These are phyloP conservation scores for Pangasius macronema DNA, from an alignment of 2,797 vertebrate genomes.

Conservation along the genomic window DNA sequence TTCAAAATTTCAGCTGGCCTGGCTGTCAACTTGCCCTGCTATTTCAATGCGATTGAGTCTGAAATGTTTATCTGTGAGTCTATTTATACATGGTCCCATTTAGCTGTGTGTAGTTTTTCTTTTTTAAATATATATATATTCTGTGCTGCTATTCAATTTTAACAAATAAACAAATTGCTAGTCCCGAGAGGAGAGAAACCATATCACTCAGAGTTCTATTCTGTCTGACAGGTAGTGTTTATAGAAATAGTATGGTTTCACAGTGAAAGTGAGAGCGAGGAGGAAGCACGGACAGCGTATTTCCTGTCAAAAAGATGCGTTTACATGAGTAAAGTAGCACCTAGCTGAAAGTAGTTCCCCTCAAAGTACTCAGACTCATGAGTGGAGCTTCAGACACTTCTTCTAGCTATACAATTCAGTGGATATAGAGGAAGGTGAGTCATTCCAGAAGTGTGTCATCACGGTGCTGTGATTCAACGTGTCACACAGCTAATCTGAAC, in stretches of 20 bases:
- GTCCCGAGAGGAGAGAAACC: background rate
- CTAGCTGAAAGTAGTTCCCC: conserved; percentile 11
- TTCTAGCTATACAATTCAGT: background rate
- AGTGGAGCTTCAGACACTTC: conserved; percentile 3
- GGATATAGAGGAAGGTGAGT: background rate
- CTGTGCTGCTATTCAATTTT: background rate
- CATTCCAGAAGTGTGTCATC: background rate
- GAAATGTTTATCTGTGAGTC: background rate
- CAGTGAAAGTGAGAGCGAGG: background rate
- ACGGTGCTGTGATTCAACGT: background rate
- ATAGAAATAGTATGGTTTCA: conserved; percentile 33
- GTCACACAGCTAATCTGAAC: background rate
- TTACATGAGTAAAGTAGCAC: conserved; percentile 2
- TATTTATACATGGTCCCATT: background rate
- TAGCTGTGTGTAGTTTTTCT: background rate
- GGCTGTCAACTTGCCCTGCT: background rate
- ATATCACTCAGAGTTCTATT: conserved; percentile 7
- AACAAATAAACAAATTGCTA: conserved; percentile 16
- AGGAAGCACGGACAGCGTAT: conserved; percentile 2
- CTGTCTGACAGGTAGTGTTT: conserved; percentile 40
- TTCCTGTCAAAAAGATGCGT: background rate
- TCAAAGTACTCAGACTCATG: background rate
- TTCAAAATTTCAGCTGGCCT: conserved; percentile 13
- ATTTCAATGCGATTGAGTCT: background rate
- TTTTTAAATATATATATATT: background rate